These are phyloP conservation scores for Calephelis virginiensis DNA, from an alignment of 1,140 invertebrate species.

Conservation along the genomic window DNA sequence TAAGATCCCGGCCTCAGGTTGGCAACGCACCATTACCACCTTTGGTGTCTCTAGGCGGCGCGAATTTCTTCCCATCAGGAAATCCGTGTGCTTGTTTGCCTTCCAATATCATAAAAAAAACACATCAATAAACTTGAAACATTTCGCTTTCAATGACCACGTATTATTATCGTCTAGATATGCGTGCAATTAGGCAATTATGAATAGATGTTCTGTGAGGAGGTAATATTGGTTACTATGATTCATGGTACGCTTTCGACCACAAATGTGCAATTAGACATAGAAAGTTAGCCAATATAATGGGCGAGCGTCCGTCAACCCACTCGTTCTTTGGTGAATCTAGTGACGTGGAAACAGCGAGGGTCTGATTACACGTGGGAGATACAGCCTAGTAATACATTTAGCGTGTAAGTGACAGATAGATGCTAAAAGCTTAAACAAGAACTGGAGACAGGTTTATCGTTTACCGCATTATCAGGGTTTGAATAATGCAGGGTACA, in stretches of 20 bases:
- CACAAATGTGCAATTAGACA: slow-evolving; percentile 55
- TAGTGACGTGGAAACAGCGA: slow-evolving; percentile 44
- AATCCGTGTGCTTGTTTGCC: too few relatives aligned
- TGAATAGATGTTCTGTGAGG: slow-evolving; percentile 8
- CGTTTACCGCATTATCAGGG: background rate
- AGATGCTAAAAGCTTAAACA: slow-evolving; percentile 11
- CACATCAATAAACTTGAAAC: too few relatives aligned
- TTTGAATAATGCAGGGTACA: background rate
- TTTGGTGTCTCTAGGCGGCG: too few relatives aligned
- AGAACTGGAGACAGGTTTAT: slow-evolving; percentile 7
- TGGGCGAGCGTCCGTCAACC: slow-evolving; percentile 54
- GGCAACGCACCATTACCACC: too few relatives aligned
- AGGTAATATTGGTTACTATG: slow-evolving; percentile 21
- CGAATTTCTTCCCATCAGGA: too few relatives aligned
- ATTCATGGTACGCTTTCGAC: slow-evolving; percentile 40
- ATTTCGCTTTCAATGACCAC: background rate
- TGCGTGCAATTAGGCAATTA: slow-evolving; percentile 14
- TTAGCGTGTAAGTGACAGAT: slow-evolving; percentile 5
- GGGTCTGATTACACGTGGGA: slow-evolving; percentile 39
- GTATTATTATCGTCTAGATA: slow-evolving; percentile 1
- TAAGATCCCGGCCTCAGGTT: too few relatives aligned
- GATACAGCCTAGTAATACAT: slow-evolving; percentile 14
- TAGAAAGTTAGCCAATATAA: slow-evolving; percentile 64
- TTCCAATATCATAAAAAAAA: too few relatives aligned
- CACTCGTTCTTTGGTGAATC: slow-evolving; percentile 47